Evolutionary conservation across 1,140 invertebrate genomes (phyloP).

Genomic region (Drosophila rufa): DNA sequence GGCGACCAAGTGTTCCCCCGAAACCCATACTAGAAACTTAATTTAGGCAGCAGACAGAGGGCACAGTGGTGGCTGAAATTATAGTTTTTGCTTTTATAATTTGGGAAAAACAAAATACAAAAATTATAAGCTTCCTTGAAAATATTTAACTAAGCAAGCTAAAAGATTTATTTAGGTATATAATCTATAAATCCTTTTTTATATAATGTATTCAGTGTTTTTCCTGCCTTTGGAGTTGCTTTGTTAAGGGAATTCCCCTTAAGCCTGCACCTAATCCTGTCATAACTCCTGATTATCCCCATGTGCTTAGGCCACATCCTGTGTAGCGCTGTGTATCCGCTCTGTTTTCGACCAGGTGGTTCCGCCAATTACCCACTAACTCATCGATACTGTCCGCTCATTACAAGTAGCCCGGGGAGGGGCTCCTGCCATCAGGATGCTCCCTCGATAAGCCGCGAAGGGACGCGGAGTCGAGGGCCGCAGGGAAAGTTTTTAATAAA

Average conservation of each 20-base stretch:
- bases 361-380: constrained; percentile 28
- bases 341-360: not conserved
- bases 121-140: not conserved
- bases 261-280: not conserved
- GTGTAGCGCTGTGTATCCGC: not conserved
- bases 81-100: not conserved
- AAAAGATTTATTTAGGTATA: too few species aligned
- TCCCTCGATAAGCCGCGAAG: constrained; percentile 24
- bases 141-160: too few species aligned
- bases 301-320: constrained; percentile 5
- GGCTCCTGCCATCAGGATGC: not conserved
- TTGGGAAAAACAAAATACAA: not conserved
- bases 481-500: constrained; percentile 45
- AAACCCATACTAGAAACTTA: too few species aligned
- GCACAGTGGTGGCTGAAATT: not conserved
- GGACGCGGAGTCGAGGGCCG: constrained; percentile 20
- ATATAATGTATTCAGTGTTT: too few species aligned
- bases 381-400: constrained; percentile 32
- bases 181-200: not conserved
- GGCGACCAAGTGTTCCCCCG: not conserved
- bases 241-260: too few species aligned
- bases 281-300: constrained; percentile 4
- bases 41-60: too few species aligned
- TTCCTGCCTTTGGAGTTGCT: too few species aligned
- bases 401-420: constrained; percentile 6